Evolutionary conservation across 92 coral and sea anemone genomes (phyloP), one percentile per base, ranked within the genome.

Genomic region (Epizoanthus scotinus): DNA sequence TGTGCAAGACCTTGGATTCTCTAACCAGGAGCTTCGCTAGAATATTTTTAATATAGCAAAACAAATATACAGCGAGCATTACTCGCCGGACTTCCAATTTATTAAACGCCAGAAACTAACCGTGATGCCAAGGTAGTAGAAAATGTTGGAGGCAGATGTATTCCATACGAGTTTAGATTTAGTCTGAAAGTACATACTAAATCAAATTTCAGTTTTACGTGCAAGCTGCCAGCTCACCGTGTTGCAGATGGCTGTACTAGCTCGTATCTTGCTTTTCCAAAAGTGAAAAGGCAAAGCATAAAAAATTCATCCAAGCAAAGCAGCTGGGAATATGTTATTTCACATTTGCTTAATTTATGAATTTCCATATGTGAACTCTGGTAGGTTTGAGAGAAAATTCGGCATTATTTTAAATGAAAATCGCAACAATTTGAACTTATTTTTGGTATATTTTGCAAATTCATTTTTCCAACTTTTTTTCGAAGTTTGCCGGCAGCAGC

Each of bases 1-100:
- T 21, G 5, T 14, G 14, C 20, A 9, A 19, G 26, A 64, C 66
- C 22, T 58, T 36, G 81, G 59, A 58, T 59, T n/a, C 40, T 75
- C 81, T 36, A 7, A 9, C 57, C n/a, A 40, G 38, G 52, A 15
- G 52, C 52, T 47, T 47, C 52, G 15, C 2, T 9, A 47, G 65
- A 73, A 58, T 36, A 22, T 54, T 74, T 31, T 28, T 34, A 44
- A 24, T 38, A 58, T 68, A 20, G n/a, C 47, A 58, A 22, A 22
- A n/a, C 42, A 59, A 57, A 24, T 73, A 54, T 52, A 44, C 81
- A 75, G 14, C 69, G 40, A n/a, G 21, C 56, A 56, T 8, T 29
- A 17, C 55, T 73, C 40, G 25, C n/a, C n/a, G n/a, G n/a, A 14
- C 63, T 24, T 10, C 22, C 42, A 9, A 21, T 29, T 58, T 31